phyloP scores from a whole-genome alignment of 2,797 vertebrate genomes.

The Liparis tanakae region DNA sequence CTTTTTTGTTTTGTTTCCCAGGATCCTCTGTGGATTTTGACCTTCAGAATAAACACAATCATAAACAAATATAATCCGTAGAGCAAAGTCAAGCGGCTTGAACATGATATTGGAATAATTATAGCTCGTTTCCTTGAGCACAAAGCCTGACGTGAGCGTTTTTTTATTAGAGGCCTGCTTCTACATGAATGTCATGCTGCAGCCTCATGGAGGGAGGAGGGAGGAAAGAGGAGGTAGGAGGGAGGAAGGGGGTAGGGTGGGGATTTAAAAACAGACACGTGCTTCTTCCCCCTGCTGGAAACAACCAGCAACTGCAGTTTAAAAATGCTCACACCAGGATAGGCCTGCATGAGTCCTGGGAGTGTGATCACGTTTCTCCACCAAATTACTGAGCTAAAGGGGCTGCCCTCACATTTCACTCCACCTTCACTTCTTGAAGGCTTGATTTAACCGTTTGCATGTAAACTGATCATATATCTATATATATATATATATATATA shows the following conservation, averaged over 20 bases:
- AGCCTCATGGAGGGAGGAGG: conserved; percentile 13
- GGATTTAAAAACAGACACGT: conserved; percentile 36
- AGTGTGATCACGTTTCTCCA: conserved; percentile 15
- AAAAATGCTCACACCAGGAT: neutral
- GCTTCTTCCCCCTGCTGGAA: conserved; percentile 60
- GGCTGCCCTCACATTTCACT: neutral
- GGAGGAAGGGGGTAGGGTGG: too few species aligned
- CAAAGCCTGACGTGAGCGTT: neutral
- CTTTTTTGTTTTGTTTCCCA: neutral
- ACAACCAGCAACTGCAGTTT: conserved; percentile 15
- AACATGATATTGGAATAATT: neutral
- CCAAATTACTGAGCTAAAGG: conserved; percentile 1
- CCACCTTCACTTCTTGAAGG: neutral
- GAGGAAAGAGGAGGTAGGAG: too few species aligned
- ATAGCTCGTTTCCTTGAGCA: neutral
- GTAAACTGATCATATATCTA: neutral
- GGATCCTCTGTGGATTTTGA: neutral
- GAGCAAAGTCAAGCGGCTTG: neutral
- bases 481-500: neutral
- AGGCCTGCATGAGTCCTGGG: conserved; percentile 1
- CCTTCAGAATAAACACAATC: neutral
- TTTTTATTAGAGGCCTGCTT: conserved; percentile 28
- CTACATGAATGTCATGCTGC: conserved; percentile 36
- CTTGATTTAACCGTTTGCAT: neutral
- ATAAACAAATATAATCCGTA: neutral